Percentiles rank a stretch among this genome's conserved stretches.
Conservation (phyloP, 2,797 vertebrate genomes). For the Steatocranus sp. region DNA sequence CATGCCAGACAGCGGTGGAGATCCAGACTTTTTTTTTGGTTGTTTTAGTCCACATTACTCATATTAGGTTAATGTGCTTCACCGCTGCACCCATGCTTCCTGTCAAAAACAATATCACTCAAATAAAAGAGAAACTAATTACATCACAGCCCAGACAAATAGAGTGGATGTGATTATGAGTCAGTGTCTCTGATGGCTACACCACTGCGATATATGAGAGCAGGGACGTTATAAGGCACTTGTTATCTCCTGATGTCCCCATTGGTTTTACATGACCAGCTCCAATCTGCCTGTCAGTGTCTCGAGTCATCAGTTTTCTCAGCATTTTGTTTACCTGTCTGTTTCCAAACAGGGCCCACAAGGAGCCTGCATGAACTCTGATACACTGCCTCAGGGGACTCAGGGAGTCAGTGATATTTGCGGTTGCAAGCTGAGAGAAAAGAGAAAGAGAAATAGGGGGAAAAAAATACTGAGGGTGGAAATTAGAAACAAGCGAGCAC, state of each 20-base stretch:
- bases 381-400: neutral
- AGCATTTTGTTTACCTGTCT: neutral
- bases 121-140: neutral
- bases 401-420: constrained; percentile 6
- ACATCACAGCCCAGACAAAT: constrained; percentile 4
- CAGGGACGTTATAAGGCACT: neutral
- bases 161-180: constrained; percentile 6
- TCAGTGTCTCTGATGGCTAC: neutral
- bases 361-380: neutral
- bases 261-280: neutral
- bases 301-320: neutral
- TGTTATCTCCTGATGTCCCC: neutral
- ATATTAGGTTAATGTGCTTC: constrained; percentile 30
- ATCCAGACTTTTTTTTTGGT: constrained; percentile 50
- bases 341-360: neutral
- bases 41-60: constrained; percentile 44
- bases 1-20: constrained; percentile 25
- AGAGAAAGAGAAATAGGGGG: neutral
- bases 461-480: neutral
- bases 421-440: neutral
- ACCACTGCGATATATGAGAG: neutral
- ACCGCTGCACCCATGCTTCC: constrained; percentile 15
- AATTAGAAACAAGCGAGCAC: neutral
- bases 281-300: neutral
- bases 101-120: constrained; percentile 32